phyloP scores from a whole-genome alignment of 2,797 vertebrate genomes.

The Myoxocephalus aenaeus region DNA sequence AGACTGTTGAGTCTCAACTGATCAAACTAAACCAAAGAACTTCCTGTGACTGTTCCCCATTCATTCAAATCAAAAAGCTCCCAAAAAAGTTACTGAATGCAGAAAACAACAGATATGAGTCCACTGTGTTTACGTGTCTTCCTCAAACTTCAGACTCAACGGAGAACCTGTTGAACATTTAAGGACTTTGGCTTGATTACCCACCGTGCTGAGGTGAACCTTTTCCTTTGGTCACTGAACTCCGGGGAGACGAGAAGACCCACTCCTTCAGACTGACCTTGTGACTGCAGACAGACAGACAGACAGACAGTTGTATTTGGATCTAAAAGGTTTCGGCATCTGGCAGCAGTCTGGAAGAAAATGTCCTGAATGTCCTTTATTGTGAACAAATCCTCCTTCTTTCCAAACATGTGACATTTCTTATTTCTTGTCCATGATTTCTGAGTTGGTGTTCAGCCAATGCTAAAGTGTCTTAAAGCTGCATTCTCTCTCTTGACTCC shows the following conservation, averaged over 20 bases:
- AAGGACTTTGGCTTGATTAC: constrained; percentile 16
- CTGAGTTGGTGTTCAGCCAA: no score
- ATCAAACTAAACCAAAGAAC: background rate
- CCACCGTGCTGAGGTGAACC: constrained; percentile 90
- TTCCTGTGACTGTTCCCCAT: background rate
- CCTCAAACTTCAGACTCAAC: background rate
- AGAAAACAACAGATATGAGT: background rate
- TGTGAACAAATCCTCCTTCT: background rate
- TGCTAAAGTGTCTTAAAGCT: no score
- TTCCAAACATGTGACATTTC: background rate
- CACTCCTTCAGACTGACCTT: constrained; percentile 99
- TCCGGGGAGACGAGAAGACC: constrained; percentile 97
- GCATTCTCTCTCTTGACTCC: no score
- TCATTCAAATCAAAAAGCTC: background rate
- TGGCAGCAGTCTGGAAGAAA: background rate
- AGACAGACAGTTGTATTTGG: background rate
- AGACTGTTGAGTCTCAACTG: background rate
- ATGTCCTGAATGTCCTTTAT: background rate
- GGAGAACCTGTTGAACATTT: no score
- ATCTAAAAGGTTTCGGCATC: background rate
- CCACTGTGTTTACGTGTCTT: background rate
- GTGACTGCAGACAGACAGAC: constrained; percentile 86
- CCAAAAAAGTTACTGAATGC: background rate
- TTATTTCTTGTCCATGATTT: background rate
- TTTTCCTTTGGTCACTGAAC: constrained; percentile 93